Evolutionary conservation across 1,140 invertebrate species (phyloP), one percentile per base, ranked within the genome.

Genomic region (Lucilia cuprina): DNA sequence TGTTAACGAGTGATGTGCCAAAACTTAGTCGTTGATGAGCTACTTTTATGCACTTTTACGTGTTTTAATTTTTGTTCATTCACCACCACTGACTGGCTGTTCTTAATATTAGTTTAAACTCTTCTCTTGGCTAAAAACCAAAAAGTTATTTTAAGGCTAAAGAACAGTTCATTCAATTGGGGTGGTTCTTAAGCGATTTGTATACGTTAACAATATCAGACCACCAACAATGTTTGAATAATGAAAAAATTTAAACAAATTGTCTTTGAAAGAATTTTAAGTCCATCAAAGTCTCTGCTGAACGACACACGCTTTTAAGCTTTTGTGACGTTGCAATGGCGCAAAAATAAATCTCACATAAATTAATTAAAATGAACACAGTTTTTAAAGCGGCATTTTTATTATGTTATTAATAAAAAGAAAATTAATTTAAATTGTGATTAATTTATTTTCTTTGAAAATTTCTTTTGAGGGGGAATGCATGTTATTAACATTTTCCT

Each of bases 1-100:
- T 80, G 77, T 80, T 50, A 80, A 80, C 77, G 77, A 80, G 41
- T 80, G 77, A 80, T 80, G 77, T 80, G 77, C 77, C 77, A 80
- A 80, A 80, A 80, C 10, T 80, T 80, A 80, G 77, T 80, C 77
- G 77, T 80, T 80, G 77, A 80, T 80, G 77, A 80, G 77, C 77
- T 80, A 80, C 77, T 80, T 80, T 80, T 80, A 80, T 80, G 41
- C 77, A 80, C 77, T 80, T 80, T 49, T 49, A 50, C 19, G 77
- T 80, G 77, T 49, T 80, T 19, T 74, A n/a, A 17, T 74, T 10
- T 30, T 74, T 21, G 19, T 65, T 74, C 21, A 30, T 74, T 30
- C 1, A 30, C 25, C 25, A 30, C 3, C 3, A 30, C 25, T 1
- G 25, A 30, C 25, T 30, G 25, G 25, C 25, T 30, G 25, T 30